Percentiles rank a stretch among this genome's conserved stretches.
Conservation (phyloP, 1,140 invertebrate genomes). For the Tetragnatha versicolor region DNA sequence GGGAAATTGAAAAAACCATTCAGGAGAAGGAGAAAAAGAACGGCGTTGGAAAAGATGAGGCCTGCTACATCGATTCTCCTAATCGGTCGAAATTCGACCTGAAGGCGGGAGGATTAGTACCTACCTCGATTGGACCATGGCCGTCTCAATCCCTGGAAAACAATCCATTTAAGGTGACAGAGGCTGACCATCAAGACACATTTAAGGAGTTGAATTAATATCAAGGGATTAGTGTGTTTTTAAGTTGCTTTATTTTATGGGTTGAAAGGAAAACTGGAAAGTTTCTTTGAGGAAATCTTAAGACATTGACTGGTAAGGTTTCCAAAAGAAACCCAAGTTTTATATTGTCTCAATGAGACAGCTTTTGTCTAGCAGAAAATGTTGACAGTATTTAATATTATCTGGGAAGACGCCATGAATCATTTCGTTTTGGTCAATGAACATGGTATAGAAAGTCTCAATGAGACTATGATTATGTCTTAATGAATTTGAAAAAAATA, state of each 20-base stretch:
- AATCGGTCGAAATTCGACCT: slow-evolving; percentile 22
- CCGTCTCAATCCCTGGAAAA: slow-evolving; percentile 65
- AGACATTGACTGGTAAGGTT: slow-evolving; percentile 10
- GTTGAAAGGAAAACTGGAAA: neutral
- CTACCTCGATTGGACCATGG: slow-evolving; percentile 62
- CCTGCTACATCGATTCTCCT: slow-evolving; percentile 19
- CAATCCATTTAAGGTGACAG: slow-evolving; percentile 71
- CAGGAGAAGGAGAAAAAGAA: slow-evolving; percentile 38
- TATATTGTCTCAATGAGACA: slow-evolving; percentile 50
- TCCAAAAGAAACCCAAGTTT: slow-evolving; percentile 43
- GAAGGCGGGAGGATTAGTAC: slow-evolving; percentile 21
- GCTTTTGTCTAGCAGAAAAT: slow-evolving; percentile 45
- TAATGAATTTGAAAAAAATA: slow-evolving; percentile 36
- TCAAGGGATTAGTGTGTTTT: no score
- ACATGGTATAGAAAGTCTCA: slow-evolving; percentile 47
- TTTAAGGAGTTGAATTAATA: slow-evolving; percentile 17
- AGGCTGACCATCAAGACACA: slow-evolving; percentile 60
- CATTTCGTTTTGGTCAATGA: slow-evolving; percentile 44
- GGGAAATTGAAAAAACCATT: slow-evolving; percentile 49
- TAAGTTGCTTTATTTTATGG: slow-evolving; percentile 61
- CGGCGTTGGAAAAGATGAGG: neutral
- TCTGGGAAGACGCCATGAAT: slow-evolving; percentile 28
- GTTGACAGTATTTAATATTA: slow-evolving; percentile 43
- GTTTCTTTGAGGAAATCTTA: neutral
- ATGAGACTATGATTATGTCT: slow-evolving; percentile 36